Percentiles rank a stretch among this genome's conserved stretches.
Conservation (phyloP, 2,113 vertebrate species). For the Chaetorhynchus papuensis region DNA sequence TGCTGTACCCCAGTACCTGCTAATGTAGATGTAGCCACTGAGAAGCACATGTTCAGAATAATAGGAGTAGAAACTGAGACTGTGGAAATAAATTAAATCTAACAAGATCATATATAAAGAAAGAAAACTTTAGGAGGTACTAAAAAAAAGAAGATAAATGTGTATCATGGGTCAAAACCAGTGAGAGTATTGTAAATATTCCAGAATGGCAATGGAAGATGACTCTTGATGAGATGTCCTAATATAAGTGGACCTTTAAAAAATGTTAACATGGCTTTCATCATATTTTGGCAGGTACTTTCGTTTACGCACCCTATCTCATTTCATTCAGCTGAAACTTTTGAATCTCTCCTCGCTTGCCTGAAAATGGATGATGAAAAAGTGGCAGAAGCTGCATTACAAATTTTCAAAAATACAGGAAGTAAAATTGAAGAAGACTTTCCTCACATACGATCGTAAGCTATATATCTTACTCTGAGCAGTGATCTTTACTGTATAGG, state of each 20-base stretch:
- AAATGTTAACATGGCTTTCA: background rate
- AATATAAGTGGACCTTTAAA: background rate
- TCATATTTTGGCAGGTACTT: slow-evolving; percentile 80
- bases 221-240: background rate
- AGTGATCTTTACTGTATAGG: background rate
- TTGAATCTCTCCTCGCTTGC: slow-evolving; percentile 94
- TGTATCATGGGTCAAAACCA: background rate
- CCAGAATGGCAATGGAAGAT: background rate
- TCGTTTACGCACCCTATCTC: slow-evolving; percentile 98
- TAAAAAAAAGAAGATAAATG: background rate
- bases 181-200: background rate
- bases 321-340: slow-evolving; percentile 98
- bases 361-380: slow-evolving; percentile 99
- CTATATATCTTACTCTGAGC: background rate
- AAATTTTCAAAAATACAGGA: slow-evolving; percentile 97
- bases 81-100: background rate
- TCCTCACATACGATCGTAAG: slow-evolving; percentile 95
- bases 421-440: slow-evolving; percentile 96
- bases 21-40: background rate
- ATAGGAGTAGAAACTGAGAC: background rate
- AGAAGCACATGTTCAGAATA: background rate
- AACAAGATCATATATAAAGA: background rate
- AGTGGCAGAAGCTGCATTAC: slow-evolving; percentile 93
- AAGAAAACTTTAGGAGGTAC: background rate
- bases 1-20: background rate